Percentiles rank a stretch among this genome's conserved stretches.
These are phyloP conservation scores for Xenotilapia longispinis DNA, from an alignment of 2,113 vertebrate genomes.

Conservation along the genomic window DNA sequence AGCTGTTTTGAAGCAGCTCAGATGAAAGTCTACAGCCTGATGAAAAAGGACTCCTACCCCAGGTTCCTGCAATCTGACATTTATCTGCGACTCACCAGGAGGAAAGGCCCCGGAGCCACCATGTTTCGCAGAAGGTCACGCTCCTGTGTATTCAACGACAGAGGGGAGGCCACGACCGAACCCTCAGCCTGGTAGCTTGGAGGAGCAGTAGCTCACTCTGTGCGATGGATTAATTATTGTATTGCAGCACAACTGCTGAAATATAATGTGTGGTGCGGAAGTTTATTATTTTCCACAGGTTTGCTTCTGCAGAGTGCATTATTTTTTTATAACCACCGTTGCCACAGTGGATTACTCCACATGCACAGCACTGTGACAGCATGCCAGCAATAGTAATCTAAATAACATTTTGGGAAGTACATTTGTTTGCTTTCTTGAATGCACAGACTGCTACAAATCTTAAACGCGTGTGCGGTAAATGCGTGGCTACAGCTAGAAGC, in stretches of 20 bases:
- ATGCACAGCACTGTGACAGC: background rate
- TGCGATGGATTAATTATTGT: background rate
- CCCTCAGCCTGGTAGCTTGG: conserved; percentile 65
- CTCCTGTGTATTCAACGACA: conserved; percentile 84
- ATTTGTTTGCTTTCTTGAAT: background rate
- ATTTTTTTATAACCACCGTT: background rate
- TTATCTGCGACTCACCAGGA: conserved; percentile 75
- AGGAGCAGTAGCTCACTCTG: background rate
- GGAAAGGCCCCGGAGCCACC: conserved; percentile 51
- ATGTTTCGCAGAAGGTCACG: conserved; percentile 83
- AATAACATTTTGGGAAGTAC: background rate
- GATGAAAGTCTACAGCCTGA: conserved; percentile 81
- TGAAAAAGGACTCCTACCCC: conserved; percentile 94
- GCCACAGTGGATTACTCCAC: background rate
- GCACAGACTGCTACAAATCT: background rate
- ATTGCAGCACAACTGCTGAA: background rate
- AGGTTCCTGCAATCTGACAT: conserved; percentile 84
- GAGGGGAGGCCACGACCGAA: conserved; percentile 67
- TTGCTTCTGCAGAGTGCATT: background rate
- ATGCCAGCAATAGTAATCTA: background rate
- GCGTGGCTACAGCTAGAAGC: background rate
- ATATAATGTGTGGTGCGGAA: background rate
- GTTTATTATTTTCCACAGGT: background rate
- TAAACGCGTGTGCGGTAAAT: background rate
- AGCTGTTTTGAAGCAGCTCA: conserved; percentile 83